Evolutionary conservation across 2,797 vertebrate genomes (phyloP).

Genomic region (Rhinella marina): DNA sequence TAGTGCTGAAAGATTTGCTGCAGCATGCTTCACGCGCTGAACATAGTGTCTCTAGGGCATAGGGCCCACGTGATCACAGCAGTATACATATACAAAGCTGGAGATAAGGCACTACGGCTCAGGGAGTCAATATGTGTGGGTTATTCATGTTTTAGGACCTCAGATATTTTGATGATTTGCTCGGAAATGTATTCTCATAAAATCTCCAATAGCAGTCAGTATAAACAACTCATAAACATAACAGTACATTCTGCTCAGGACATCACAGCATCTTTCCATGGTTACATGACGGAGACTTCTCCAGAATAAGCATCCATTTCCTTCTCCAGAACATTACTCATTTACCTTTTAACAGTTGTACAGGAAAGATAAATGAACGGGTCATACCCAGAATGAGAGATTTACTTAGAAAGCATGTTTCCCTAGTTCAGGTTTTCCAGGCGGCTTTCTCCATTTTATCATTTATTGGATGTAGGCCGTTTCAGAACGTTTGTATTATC

Average conservation of each 20-base stretch:
- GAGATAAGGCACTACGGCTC: background rate
- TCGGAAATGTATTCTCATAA: background rate
- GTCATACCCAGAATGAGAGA: background rate
- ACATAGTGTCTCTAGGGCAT: too few relatives aligned
- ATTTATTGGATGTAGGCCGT: background rate
- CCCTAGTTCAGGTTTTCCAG: background rate
- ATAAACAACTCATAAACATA: background rate
- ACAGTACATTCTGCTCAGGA: background rate
- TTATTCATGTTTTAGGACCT: background rate
- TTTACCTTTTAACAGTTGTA: background rate
- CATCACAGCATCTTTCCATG: background rate
- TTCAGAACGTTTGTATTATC: background rate
- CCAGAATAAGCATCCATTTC: background rate
- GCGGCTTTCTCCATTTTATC: background rate
- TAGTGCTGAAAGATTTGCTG: too few relatives aligned
- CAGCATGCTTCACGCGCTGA: too few relatives aligned
- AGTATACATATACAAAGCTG: too few relatives aligned
- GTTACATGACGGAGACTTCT: background rate
- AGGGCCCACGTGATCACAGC: too few relatives aligned
- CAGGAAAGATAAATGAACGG: background rate
- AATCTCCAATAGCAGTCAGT: background rate
- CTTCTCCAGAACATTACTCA: slow-evolving; percentile 4
- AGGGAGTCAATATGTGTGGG: background rate
- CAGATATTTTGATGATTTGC: background rate
- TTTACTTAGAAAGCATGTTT: background rate